phyloP scores from a whole-genome alignment of 2,888 invertebrate species.

The Drosophila paranaensis region DNA sequence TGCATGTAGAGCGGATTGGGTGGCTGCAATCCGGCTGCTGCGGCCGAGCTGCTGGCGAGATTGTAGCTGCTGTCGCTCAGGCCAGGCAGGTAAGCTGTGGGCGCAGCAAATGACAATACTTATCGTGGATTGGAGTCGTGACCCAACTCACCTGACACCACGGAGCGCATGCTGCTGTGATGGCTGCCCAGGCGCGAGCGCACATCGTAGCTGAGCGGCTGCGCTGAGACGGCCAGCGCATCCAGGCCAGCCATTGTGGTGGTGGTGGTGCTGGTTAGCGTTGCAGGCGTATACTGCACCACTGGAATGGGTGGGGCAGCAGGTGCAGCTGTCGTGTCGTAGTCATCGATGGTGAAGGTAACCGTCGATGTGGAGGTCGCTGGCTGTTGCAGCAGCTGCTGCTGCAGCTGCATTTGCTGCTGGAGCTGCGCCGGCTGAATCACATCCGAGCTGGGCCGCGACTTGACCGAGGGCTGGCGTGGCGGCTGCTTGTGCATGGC shows the following conservation, averaged over 20 bases:
- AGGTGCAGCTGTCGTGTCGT: slow-evolving; percentile 32
- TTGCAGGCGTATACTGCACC: slow-evolving; percentile 49
- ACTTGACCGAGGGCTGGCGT: slow-evolving; percentile 56
- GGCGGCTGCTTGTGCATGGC: slow-evolving; percentile 60
- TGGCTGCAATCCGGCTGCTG: slow-evolving; percentile 54
- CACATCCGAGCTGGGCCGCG: slow-evolving; percentile 73
- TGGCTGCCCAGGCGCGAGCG: slow-evolving; percentile 79
- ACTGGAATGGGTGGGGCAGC: slow-evolving; percentile 23
- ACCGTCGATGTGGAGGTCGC: slow-evolving; percentile 69
- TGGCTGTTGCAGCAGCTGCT: slow-evolving; percentile 25
- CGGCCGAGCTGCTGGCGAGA: slow-evolving; percentile 85
- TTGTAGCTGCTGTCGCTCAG: slow-evolving; percentile 63
- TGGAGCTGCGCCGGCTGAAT: slow-evolving; percentile 59
- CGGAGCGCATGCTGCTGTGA: slow-evolving; percentile 83
- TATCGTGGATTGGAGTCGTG: not conserved
- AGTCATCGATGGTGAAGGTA: slow-evolving; percentile 72
- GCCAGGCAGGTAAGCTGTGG: slow-evolving; percentile 76
- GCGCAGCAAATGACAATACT: not conserved
- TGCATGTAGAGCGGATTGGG: slow-evolving; percentile 83
- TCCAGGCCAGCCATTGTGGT: slow-evolving; percentile 68
- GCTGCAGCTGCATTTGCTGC: slow-evolving; percentile 39
- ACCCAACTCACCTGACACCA: slow-evolving; percentile 82
- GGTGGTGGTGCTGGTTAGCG: slow-evolving; percentile 65
- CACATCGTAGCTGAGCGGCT: slow-evolving; percentile 68
- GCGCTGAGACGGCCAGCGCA: slow-evolving; percentile 35